Base-by-base conservation (phyloP, 2,888 invertebrate genomes). In the Merodon equestris region DNA sequence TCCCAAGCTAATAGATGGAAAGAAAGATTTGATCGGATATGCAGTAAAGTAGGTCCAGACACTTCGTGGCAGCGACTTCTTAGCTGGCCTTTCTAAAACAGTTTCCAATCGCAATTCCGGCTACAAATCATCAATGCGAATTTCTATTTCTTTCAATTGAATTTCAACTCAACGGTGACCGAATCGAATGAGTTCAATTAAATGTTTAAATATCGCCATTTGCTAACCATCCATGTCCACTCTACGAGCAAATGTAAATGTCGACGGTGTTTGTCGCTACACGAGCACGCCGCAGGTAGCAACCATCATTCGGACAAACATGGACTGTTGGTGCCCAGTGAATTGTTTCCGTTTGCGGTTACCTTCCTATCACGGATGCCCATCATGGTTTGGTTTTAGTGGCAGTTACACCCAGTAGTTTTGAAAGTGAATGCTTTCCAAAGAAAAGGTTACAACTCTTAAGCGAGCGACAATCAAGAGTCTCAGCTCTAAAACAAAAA, bases 351-450 rank as follows among this genome's bases (percentile, higher is more conserved):
- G 27, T 40, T 48, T 56, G 66, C 27, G 48, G 54, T 66, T n/a
- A 18, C 44, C 64, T 36, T 45, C 19, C 19, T 51, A 27, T 47
- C 45, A n/a, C 19, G 14, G 58, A 47, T 47, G 14, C 38, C 40
- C 60, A 60, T 60, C 48, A 38, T 7, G 13, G 7, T 7, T 4
- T 7, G 13, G 7, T 7, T 4, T 2, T 27, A 27, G 7, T 7
- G 15, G 40, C 14, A 34, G 68, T 45, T 47, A 58, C 60, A 68
- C 74, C 63, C 63, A 56, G 15, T 53, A 63, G 48, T 53, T 76
- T 64, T 64, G 75, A 76, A 76, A 76, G 75, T 76, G 63, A 76
- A 71, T 54, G 45, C 56, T 71, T 56, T 71, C 44, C 50, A 51
- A 58, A 67, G 36, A 36, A 14, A 44, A 42, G 18, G 48, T 61